These are phyloP conservation scores for Gobiocypris rarus DNA, from an alignment of 2,113 vertebrate genomes.

Conservation along the genomic window DNA sequence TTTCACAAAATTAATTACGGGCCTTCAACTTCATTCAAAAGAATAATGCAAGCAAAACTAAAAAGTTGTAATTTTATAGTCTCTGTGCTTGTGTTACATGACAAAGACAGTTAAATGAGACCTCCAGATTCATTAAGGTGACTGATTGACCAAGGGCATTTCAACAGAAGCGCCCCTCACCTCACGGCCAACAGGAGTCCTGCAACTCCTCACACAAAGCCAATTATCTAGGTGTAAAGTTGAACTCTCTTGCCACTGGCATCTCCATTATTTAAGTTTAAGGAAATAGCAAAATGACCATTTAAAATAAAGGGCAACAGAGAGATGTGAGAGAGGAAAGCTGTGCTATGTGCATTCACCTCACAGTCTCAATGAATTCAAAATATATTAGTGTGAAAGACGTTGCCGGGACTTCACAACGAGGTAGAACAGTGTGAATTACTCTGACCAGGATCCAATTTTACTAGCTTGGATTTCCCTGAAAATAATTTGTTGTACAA, in stretches of 20 bases:
- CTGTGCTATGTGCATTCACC: conserved; percentile 9
- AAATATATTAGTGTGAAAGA: conserved; percentile 6
- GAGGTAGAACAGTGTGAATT: too few species aligned
- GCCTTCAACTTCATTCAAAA: conserved; percentile 45
- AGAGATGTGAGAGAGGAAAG: background rate
- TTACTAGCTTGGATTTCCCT: too few species aligned
- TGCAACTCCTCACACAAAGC: conserved; percentile 53
- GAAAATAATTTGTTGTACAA: too few species aligned
- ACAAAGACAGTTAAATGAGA: conserved; percentile 39
- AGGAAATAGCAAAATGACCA: conserved; percentile 50
- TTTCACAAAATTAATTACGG: conserved; percentile 26
- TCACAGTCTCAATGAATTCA: conserved; percentile 4
- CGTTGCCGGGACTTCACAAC: too few species aligned
- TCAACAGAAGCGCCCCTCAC: conserved; percentile 45
- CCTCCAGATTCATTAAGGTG: conserved; percentile 62
- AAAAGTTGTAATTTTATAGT: conserved; percentile 48
- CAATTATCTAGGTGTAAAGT: conserved; percentile 68
- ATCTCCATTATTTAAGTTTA: conserved; percentile 61
- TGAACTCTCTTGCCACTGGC: conserved; percentile 62
- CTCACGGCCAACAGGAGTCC: conserved; percentile 45
- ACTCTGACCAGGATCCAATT: too few species aligned
- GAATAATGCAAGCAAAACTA: conserved; percentile 38
- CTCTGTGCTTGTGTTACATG: conserved; percentile 58
- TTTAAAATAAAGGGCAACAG: conserved; percentile 18
- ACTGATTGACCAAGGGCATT: conserved; percentile 46